Percentiles rank a stretch among this genome's conserved stretches.
Conservation (phyloP, 92 coral and sea anemone species). For the Nematostella vectensis region DNA sequence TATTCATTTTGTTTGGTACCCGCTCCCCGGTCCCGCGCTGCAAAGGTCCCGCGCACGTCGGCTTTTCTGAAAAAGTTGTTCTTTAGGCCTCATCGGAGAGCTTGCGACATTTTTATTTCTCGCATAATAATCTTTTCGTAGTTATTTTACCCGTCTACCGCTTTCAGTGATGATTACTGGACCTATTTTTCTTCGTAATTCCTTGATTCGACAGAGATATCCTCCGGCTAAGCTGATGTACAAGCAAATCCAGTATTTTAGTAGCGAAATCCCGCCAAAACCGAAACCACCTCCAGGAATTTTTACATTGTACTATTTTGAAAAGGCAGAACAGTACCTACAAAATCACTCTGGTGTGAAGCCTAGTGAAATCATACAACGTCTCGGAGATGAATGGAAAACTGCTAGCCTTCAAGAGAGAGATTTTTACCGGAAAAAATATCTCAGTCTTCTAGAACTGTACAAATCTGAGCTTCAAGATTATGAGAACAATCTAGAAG, state of each 20-base stretch:
- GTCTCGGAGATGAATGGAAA: constrained; percentile 24
- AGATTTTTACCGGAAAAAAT: constrained; percentile 25
- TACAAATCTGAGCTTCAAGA: constrained; percentile 40
- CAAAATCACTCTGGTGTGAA: constrained; percentile 6
- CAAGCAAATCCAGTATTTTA: background rate
- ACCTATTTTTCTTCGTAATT: too few relatives aligned
- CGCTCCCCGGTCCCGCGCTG: too few relatives aligned
- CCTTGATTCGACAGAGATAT: too few relatives aligned
- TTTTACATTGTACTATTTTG: constrained; percentile 14
- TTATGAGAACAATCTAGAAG: constrained; percentile 30
- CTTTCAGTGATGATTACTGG: too few relatives aligned
- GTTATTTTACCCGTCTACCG: too few relatives aligned
- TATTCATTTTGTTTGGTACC: too few relatives aligned
- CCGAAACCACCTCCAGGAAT: constrained; percentile 22
- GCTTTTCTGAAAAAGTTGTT: too few relatives aligned
- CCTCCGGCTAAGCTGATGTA: background rate
- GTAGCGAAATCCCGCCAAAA: background rate
- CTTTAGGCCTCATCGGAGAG: too few relatives aligned
- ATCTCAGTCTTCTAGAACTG: constrained; percentile 13
- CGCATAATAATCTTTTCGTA: too few relatives aligned
- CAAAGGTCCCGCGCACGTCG: too few relatives aligned
- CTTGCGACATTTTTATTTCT: too few relatives aligned
- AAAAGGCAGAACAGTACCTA: constrained; percentile 13
- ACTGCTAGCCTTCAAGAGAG: constrained; percentile 9
- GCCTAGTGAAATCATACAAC: constrained; percentile 11